A percentile compares a stretch with the other conserved stretches of the same genome.
phyloP scores from a whole-genome alignment of 2,797 vertebrate genomes.

The Falco concolor region DNA sequence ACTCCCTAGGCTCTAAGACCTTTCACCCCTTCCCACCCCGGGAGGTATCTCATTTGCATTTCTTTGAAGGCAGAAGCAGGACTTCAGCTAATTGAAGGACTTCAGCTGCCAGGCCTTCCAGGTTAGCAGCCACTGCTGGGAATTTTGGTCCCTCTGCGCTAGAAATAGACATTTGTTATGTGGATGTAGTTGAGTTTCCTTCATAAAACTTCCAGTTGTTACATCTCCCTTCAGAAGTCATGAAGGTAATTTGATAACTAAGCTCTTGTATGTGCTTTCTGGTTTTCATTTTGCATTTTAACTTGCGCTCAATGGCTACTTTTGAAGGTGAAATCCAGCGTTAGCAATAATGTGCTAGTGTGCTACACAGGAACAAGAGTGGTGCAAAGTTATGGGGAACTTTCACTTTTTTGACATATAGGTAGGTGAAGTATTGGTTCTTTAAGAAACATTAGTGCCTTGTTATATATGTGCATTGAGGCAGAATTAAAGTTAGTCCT shows the following conservation, averaged over 20 bases:
- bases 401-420: neutral
- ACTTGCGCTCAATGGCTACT: fast-evolving
- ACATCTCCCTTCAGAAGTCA: neutral
- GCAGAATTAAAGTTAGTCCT: conserved; percentile 14
- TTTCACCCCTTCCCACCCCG: neutral
- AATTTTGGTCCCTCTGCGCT: neutral
- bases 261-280: neutral
- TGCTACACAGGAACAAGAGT: neutral
- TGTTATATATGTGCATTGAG: neutral
- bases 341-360: neutral
- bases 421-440: neutral
- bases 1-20: neutral
- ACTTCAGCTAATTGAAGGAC: neutral
- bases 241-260: neutral
- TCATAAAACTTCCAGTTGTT: neutral
- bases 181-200: neutral
- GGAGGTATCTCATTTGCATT: neutral
- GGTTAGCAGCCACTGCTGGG: neutral
- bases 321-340: neutral
- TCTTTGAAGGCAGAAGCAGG: neutral
- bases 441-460: neutral
- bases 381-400: neutral
- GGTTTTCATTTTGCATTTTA: neutral
- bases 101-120: neutral
- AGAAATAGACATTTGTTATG: neutral